Percentiles rank a stretch among this genome's conserved stretches.
phyloP scores from a whole-genome alignment of 2,888 invertebrate species.

The Lamproptera curius region DNA sequence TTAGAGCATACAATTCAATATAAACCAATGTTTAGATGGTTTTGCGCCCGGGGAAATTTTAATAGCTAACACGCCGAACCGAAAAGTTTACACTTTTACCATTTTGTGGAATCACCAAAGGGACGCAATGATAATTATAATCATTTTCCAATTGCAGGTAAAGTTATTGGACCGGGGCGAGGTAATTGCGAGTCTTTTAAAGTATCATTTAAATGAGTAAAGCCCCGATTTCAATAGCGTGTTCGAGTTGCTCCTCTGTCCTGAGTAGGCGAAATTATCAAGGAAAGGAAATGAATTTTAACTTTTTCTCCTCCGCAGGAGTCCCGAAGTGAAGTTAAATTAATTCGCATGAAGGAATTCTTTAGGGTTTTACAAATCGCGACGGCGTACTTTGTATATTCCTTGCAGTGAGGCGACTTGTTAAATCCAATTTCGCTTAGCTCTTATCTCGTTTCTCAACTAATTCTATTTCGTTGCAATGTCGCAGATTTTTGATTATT shows the following conservation, averaged over 20 bases:
- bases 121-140: constrained; percentile 71
- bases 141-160: constrained; percentile 73
- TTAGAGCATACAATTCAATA: constrained; percentile 43
- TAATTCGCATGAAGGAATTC: constrained; percentile 61
- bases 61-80: constrained; percentile 62
- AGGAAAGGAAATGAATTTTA: constrained; percentile 48
- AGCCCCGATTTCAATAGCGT: constrained; percentile 54
- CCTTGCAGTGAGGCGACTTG: constrained; percentile 44
- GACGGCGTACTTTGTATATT: constrained; percentile 43
- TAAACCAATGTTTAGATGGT: constrained; percentile 39
- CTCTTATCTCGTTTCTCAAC: constrained; percentile 33
- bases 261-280: constrained; percentile 49
- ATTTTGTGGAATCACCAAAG: constrained; percentile 70
- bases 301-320: constrained; percentile 42
- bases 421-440: constrained; percentile 42
- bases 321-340: constrained; percentile 60
- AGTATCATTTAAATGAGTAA: constrained; percentile 70
- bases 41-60: constrained; percentile 61
- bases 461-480: constrained; percentile 31
- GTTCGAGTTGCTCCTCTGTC: constrained; percentile 44
- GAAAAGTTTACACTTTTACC: constrained; percentile 67
- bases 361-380: constrained; percentile 56
- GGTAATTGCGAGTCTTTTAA: constrained; percentile 65
- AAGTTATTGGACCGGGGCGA: constrained; percentile 55
- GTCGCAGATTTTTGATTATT: constrained; percentile 16